Evolutionary conservation across 92 coral and sea anemone species (phyloP).

Genomic region (Pocillopora grandis): DNA sequence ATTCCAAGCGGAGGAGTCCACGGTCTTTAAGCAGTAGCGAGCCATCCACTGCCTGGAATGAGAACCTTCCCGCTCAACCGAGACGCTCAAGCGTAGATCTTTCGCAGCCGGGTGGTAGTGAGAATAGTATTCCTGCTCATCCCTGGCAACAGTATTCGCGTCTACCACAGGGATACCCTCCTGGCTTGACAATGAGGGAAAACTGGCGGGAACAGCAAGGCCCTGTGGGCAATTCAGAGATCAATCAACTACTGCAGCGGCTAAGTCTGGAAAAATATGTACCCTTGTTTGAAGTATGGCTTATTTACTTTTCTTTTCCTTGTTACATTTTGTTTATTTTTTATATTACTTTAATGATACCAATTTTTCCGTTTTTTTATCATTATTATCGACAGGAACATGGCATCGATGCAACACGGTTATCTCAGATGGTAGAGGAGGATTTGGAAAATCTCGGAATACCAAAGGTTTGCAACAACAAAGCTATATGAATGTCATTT

Average conservation of each 20-base stretch:
- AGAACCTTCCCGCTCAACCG: slow-evolving; percentile 53
- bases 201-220: slow-evolving; percentile 79
- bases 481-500: too few relatives aligned
- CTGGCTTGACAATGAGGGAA: slow-evolving; percentile 65
- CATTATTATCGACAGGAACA: slow-evolving; percentile 59
- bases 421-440: slow-evolving; percentile 82
- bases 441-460: slow-evolving; percentile 92
- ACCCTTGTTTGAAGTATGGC: slow-evolving; percentile 82
- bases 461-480: slow-evolving; percentile 73
- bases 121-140: slow-evolving; percentile 60
- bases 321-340: not conserved
- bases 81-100: slow-evolving; percentile 79
- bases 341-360: too few relatives aligned
- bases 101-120: slow-evolving; percentile 56
- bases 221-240: slow-evolving; percentile 53
- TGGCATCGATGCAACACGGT: slow-evolving; percentile 66
- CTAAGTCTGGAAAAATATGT: slow-evolving; percentile 83
- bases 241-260: slow-evolving; percentile 70
- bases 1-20: slow-evolving; percentile 83
- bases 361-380: not conserved
- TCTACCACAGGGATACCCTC: slow-evolving; percentile 68
- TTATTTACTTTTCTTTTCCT: not conserved
- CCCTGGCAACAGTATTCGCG: slow-evolving; percentile 80
- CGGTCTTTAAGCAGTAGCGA: slow-evolving; percentile 84
- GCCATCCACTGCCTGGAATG: slow-evolving; percentile 75